These are phyloP conservation scores for Metalampra italica DNA, from an alignment of 2,888 invertebrate genomes.

Conservation along the genomic window DNA sequence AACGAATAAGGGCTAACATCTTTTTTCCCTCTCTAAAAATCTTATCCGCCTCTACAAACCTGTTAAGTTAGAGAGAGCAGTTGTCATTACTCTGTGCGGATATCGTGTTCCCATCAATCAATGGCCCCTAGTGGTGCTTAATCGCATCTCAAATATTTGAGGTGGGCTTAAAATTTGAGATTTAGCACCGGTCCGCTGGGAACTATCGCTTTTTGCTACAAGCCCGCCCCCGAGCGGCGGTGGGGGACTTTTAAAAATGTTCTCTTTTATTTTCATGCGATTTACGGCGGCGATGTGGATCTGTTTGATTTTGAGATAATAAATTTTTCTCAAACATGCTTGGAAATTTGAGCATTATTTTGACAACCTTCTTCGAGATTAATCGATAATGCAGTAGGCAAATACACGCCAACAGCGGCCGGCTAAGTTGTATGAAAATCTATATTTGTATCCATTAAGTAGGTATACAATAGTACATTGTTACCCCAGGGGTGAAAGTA, in stretches of 20 bases:
- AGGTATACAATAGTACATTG: too few species aligned
- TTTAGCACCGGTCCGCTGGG: constrained; percentile 47
- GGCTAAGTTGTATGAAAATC: too few species aligned
- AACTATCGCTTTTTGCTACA: constrained; percentile 26
- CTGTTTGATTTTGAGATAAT: constrained; percentile 13
- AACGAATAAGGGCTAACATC: too few species aligned
- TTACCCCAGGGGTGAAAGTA: too few species aligned
- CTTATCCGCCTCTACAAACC: too few species aligned
- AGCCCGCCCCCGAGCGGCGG: constrained; percentile 10
- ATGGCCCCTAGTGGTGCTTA: constrained; percentile 44
- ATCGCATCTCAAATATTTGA: constrained; percentile 70
- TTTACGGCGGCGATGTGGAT: constrained; percentile 7
- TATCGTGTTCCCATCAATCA: constrained; percentile 67
- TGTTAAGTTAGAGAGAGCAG: neutral
- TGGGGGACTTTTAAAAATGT: neutral
- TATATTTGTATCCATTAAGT: too few species aligned
- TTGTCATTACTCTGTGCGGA: constrained; percentile 34
- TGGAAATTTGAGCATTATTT: too few species aligned
- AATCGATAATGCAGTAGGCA: too few species aligned
- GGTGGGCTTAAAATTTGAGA: constrained; percentile 47
- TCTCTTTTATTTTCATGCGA: constrained; percentile 17
- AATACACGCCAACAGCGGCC: too few species aligned
- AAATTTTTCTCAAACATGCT: too few species aligned
- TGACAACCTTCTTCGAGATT: too few species aligned
- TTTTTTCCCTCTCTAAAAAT: too few species aligned